Evolutionary conservation across 2,113 vertebrate species (phyloP), one percentile per base, ranked within the genome.

Genomic region (Romanogobio albipinnatus): DNA sequence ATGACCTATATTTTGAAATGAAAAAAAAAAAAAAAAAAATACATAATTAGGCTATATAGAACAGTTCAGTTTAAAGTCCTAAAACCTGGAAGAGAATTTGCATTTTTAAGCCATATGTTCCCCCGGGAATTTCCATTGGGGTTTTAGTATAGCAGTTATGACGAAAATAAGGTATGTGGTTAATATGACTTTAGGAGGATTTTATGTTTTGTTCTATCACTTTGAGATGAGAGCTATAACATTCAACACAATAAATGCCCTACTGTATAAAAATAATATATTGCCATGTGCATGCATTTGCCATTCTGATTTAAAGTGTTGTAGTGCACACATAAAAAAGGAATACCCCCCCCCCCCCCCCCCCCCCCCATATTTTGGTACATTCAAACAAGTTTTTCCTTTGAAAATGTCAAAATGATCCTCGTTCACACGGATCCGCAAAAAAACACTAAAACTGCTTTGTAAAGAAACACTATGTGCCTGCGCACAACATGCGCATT

Each of bases 141-240:
- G n/a, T 74, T 74, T 47, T 49, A 74, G 43, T 10, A 73, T 45
- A 13, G 68, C 39, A 2, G 39, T 73, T 15, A 73, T 47, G n/a
- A 74, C n/a, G 14, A 47, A 74, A 74, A 74, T 74, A 49, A 14
- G n/a, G 43, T 49, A n/a, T 74, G 71, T 47, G 43, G 43, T 74
- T 62, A 4, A 26, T 62, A 13, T 62, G 59, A 62, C 59, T 62
- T 62, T 3, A 62, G 24, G 10, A 26, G 5, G 13, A 17, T 56
- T 7, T 17, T 3, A 56, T 56, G 53, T 56, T 70, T 61, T 61
- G n/a, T 61, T 61, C 58, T 61, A n/a, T n/a, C n/a, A n/a, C n/a
- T n/a, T n/a, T n/a, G n/a, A n/a, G n/a, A n/a, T n/a, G n/a, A n/a
- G n/a, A n/a, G n/a, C n/a, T n/a, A n/a, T n/a, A n/a, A 14, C 24